Percentiles rank a stretch among this genome's conserved stretches.
phyloP scores from a whole-genome alignment of 2,888 invertebrate genomes.

The Macrosoma leucophasiata region DNA sequence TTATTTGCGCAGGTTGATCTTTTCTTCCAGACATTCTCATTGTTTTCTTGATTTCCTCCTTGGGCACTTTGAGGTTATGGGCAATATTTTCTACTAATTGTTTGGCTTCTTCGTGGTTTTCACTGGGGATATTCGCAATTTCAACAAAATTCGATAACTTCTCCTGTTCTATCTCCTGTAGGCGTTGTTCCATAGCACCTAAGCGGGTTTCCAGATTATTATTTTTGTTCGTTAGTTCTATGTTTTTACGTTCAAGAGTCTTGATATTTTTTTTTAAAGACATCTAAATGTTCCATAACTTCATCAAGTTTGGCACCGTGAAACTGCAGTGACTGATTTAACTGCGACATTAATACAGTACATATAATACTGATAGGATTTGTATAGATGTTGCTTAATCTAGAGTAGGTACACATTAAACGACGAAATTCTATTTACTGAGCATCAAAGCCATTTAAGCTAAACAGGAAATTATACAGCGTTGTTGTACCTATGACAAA shows the following conservation, averaged over 20 bases:
- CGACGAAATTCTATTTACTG: conserved; percentile 52
- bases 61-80: background rate
- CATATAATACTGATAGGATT: no score
- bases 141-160: conserved; percentile 1
- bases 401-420: no score
- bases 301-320: conserved; percentile 18
- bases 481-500: conserved; percentile 47
- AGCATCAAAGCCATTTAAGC: conserved; percentile 60
- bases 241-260: conserved; percentile 5
- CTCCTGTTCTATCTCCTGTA: conserved; percentile 21
- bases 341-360: no score
- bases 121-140: no score
- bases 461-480: conserved; percentile 66
- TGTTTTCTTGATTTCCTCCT: background rate
- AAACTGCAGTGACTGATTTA: conserved; percentile 9
- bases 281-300: conserved; percentile 6
- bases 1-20: no score
- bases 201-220: conserved; percentile 7
- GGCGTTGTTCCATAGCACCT: conserved; percentile 18
- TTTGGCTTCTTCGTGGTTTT: background rate
- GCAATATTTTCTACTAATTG: conserved; percentile 6
- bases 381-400: no score
- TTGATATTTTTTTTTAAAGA: conserved; percentile 7
- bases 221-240: conserved; percentile 6
- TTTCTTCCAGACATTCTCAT: conserved; percentile 3